Conservation (phyloP, 2,113 vertebrate genomes). For the Egretta garzetta region DNA sequence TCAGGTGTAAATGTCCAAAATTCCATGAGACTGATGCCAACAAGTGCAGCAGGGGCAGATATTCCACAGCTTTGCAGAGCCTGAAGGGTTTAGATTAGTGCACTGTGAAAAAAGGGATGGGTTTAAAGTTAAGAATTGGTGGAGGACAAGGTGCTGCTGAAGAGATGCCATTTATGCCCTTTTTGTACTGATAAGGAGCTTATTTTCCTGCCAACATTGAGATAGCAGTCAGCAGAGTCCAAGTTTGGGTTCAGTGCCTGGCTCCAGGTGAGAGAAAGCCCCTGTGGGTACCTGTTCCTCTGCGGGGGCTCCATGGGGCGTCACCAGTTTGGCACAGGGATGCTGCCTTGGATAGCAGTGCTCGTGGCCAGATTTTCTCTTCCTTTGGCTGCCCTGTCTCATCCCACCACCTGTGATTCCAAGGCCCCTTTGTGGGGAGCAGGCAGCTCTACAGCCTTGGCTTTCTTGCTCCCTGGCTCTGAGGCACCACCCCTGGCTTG, state of each 20-base stretch:
- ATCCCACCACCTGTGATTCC: neutral
- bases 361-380: neutral
- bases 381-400: neutral
- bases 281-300: neutral
- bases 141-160: neutral
- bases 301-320: neutral
- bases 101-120: neutral
- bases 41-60: neutral
- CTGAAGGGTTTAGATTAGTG: neutral
- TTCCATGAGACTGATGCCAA: neutral
- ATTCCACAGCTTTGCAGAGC: neutral
- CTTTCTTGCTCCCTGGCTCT: neutral
- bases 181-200: neutral
- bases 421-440: neutral
- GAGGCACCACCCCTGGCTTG: neutral
- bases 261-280: neutral
- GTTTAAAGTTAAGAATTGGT: neutral
- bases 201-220: neutral
- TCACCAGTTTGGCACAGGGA: neutral
- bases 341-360: neutral
- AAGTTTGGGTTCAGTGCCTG: neutral
- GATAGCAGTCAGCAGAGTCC: neutral
- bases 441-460: neutral
- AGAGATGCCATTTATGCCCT: neutral
- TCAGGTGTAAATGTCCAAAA: fast-evolving